phyloP scores from a whole-genome alignment of 2,797 vertebrate species.

The Pseudopleuronectes americanus region DNA sequence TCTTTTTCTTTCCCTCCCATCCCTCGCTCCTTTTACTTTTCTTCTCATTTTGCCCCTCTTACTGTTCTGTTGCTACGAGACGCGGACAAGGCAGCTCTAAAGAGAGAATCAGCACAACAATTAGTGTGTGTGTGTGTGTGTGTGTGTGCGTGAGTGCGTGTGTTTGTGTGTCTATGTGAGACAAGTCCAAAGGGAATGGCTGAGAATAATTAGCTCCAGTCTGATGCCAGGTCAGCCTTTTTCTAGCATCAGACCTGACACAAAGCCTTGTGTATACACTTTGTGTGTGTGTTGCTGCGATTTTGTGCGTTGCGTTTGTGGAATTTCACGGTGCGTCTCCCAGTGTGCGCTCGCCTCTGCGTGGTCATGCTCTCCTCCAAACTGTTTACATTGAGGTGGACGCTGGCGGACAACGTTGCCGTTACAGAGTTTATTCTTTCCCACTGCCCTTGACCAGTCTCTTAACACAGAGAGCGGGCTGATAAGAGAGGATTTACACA shows the following conservation, averaged over 20 bases:
- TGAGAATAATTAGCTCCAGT: slow-evolving; percentile 67
- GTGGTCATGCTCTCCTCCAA: slow-evolving; percentile 24
- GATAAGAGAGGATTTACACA: slow-evolving; percentile 84
- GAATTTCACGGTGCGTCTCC: slow-evolving; percentile 10
- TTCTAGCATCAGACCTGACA: slow-evolving; percentile 44
- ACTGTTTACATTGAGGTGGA: slow-evolving; percentile 54
- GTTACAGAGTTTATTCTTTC: slow-evolving; percentile 64
- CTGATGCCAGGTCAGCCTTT: slow-evolving; percentile 60
- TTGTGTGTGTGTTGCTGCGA: not conserved
- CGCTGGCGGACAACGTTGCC: slow-evolving; percentile 50
- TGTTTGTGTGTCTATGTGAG: slow-evolving; percentile 14
- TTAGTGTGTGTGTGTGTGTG: slow-evolving; percentile 18
- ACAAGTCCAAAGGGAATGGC: slow-evolving; percentile 58
- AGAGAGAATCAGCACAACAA: slow-evolving; percentile 66
- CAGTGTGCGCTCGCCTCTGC: slow-evolving; percentile 2
- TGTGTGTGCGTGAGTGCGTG: not conserved
- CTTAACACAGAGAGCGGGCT: slow-evolving; percentile 76
- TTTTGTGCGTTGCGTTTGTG: slow-evolving; percentile 5
- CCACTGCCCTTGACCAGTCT: slow-evolving; percentile 79
- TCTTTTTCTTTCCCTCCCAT: slow-evolving; percentile 66
- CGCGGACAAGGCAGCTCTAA: slow-evolving; percentile 59
- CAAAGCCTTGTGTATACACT: slow-evolving; percentile 17
- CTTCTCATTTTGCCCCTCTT: slow-evolving; percentile 63
- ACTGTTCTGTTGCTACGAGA: slow-evolving; percentile 59
- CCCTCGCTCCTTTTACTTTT: slow-evolving; percentile 57